phyloP scores from a whole-genome alignment of 2,888 invertebrate species.

The Lepeophtheirus nordmannii region DNA sequence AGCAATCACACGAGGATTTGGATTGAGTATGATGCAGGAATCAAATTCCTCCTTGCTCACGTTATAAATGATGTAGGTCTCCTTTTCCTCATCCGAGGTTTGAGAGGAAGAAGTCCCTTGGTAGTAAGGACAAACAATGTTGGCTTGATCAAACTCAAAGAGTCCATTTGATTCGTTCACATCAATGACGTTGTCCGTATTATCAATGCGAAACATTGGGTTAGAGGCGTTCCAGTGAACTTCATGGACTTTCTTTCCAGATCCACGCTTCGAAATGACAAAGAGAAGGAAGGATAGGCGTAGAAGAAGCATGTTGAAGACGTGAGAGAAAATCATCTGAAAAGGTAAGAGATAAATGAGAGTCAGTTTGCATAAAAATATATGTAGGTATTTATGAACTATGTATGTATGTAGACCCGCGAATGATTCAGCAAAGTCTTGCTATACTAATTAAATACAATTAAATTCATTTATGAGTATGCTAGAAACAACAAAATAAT shows the following conservation, averaged over 20 bases:
- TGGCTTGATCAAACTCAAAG: constrained; percentile 88
- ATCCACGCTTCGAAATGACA: not conserved
- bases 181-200: constrained; percentile 90
- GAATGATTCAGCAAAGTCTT: no score
- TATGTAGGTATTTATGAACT: no score
- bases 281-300: not conserved
- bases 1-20: constrained; percentile 79
- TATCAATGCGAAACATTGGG: constrained; percentile 68
- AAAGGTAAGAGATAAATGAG: not conserved
- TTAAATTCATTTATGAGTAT: no score
- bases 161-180: constrained; percentile 81
- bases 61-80: constrained; percentile 33
- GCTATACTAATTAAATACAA: no score
- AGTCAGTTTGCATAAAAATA: no score
- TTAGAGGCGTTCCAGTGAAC: constrained; percentile 24
- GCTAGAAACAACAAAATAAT: no score
- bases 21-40: constrained; percentile 85
- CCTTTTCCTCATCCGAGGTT: constrained; percentile 35
- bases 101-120: not conserved
- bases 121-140: constrained; percentile 65
- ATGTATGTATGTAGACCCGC: no score
- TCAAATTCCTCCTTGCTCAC: constrained; percentile 90
- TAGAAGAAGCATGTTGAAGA: not conserved
- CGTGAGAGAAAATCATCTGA: not conserved
- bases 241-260: constrained; percentile 4